These are phyloP conservation scores for Anorthoa munda DNA, from an alignment of 2,888 invertebrate species.

Conservation along the genomic window DNA sequence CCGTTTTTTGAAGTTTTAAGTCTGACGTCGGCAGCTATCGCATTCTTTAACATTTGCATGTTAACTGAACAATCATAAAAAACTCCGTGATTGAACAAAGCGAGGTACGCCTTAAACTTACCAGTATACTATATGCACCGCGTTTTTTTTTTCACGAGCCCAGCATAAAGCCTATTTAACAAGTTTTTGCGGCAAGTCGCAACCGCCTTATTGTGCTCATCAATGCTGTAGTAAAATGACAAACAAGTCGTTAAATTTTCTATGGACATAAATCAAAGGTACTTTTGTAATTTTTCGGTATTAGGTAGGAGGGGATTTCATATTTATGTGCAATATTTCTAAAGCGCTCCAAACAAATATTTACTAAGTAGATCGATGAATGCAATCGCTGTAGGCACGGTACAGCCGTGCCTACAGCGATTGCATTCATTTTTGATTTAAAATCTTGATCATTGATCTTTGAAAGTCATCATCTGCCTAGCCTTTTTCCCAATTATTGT, in stretches of 20 bases:
- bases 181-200: constrained; percentile 77
- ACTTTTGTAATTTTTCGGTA: constrained; percentile 68
- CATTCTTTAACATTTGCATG: constrained; percentile 58
- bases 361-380: constrained; percentile 41
- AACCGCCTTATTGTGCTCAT: constrained; percentile 77
- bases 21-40: constrained; percentile 40
- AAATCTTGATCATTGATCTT: constrained; percentile 43
- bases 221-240: constrained; percentile 79
- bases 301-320: constrained; percentile 62
- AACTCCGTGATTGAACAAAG: constrained; percentile 61
- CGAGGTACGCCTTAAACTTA: constrained; percentile 55
- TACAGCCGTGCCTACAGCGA: too few relatives aligned
- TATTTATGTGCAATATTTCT: constrained; percentile 62
- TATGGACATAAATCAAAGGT: constrained; percentile 78
- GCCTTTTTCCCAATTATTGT: too few relatives aligned
- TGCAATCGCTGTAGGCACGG: constrained; percentile 24
- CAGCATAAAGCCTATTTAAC: constrained; percentile 74
- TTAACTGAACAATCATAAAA: constrained; percentile 60
- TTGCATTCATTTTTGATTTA: too few relatives aligned
- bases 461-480: too few relatives aligned
- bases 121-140: constrained; percentile 55
- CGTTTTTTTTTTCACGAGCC: constrained; percentile 68
- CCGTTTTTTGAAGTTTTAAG: constrained; percentile 2
- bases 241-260: constrained; percentile 79
- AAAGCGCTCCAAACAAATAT: constrained; percentile 54